Conservation (phyloP, 2,113 vertebrate genomes). For the Dipodomys spectabilis region DNA sequence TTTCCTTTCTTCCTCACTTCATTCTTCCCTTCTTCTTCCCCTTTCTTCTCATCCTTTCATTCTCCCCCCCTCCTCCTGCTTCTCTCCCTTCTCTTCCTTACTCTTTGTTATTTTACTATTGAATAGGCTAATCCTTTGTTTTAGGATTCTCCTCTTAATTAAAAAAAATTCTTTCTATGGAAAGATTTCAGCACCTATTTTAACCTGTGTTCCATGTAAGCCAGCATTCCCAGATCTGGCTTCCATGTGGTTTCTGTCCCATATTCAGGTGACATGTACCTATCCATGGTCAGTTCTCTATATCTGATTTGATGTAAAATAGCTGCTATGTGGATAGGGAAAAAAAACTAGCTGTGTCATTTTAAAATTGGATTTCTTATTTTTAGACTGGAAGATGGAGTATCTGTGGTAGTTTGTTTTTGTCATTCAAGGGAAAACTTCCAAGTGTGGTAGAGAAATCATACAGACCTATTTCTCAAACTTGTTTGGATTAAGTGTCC, state of each 20-base stretch:
- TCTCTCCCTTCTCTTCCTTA: background rate
- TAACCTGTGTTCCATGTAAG: fast-evolving
- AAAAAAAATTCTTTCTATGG: background rate
- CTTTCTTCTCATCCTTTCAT: background rate
- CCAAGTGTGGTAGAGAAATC: background rate
- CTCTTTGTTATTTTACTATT: background rate
- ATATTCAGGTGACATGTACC: background rate
- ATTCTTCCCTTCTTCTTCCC: background rate
- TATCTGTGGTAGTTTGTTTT: background rate
- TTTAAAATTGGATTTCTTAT: constrained; percentile 25
- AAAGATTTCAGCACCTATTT: background rate
- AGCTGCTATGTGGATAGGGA: background rate
- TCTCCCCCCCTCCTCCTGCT: background rate
- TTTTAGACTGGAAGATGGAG: constrained; percentile 5
- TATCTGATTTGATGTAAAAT: constrained; percentile 53
- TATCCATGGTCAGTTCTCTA: background rate
- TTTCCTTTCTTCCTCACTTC: too few relatives aligned
- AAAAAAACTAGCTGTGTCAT: background rate
- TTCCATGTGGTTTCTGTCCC: background rate
- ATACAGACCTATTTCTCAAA: background rate
- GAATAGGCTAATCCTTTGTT: background rate
- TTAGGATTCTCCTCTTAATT: background rate
- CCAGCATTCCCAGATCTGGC: background rate
- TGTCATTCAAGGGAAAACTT: background rate
- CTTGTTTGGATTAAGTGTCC: constrained; percentile 14